Evolutionary conservation across 1,140 invertebrate genomes (phyloP), one percentile per base, ranked within the genome.

Genomic region (Drosophila repletoides): DNA sequence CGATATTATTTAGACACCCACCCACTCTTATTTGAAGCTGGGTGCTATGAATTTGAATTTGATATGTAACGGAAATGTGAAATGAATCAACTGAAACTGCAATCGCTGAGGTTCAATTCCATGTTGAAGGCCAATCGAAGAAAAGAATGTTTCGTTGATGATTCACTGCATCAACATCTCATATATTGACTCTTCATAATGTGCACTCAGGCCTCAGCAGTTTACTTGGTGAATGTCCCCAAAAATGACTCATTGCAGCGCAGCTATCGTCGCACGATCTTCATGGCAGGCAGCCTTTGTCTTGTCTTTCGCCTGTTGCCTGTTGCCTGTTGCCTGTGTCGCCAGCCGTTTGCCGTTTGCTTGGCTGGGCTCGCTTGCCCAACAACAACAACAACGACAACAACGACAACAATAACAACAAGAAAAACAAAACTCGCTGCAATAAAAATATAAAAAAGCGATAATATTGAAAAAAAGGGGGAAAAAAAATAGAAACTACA

Each of bases 401-500:
- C n/a, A n/a, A n/a, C n/a, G n/a, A 41, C 9, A 49, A 49, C 26
- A n/a, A n/a, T 29, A 52, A 52, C 33, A 36, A 14, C 48, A 41
- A 61, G 36, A 55, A 45, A 12, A 41, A 34, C 55, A 45, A 12
- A 41, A 34, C 52, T 36, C 22, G 40, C 60, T 56, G 51, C 60
- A 64, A 56, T 64, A 56, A 36, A 15, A 19, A 43, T 21, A 63
- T 26, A 19, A 45, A 28, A 51, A 12, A 3, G n/a, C 28, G 9
- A 6, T 1, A 5, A 9, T 14, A 31, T 41, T 45, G 7, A 19
- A 40, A 40, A 61, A 28, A 22, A 26, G 34, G 21, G 29, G 12
- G 33, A 12, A 21, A 31, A 58, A 45, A 40, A 22, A 34, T 48
- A 66, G 48, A 71, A 67, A 67, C 68, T 64, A 41, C 63, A 71